Evolutionary conservation across 2,797 vertebrate species (phyloP), one percentile per base, ranked within the genome.

Genomic region (Anguilla marmorata): DNA sequence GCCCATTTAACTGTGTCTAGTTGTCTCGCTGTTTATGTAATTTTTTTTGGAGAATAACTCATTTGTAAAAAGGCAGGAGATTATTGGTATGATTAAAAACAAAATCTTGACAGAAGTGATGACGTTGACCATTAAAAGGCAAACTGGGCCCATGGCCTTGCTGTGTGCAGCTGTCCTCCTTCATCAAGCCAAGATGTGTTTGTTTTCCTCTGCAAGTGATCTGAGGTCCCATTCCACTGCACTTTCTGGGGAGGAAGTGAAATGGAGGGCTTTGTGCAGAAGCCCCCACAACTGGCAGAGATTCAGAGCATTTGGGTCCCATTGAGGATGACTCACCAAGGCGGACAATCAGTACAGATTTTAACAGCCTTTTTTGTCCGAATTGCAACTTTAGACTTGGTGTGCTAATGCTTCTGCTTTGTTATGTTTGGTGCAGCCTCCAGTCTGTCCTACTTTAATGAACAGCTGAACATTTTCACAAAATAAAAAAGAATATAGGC

Each of bases 271-370:
- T 85, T 80, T 88, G 85, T 80, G 69, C 56, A 19, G 54, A 76
- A 72, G 37, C 54, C 84, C 56, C 56, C 85, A 76, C 52, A 86
- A 85, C 87, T 88, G 87, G 87, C 87, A 33, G 56, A 76, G 74
- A 45, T 79, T 88, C 87, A 66, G 69, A 12, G 56, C 52, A 21
- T 52, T 72, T 69, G 27, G n/a, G 84, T 86, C 72, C 85, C 84
- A 50, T 37, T 80, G 56, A 56, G 87, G 56, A 80, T 79, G 72
- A 87, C 60, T 87, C 87, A 84, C 87, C 30, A 37, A 63, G 37
- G 80, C 87, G 37, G 87, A 84, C 87, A 84, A 84, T 84, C 80
- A 54, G 41, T 41, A 60, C 79, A 72, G 41, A 54, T 87, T 66
- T 87, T 12, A 72, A 74, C 63, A 24, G 87, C 45, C 48, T 72